Evolutionary conservation across 1,140 invertebrate species (phyloP), one percentile per base, ranked within the genome.

Genomic region (Philotrypesis tridentata): DNA sequence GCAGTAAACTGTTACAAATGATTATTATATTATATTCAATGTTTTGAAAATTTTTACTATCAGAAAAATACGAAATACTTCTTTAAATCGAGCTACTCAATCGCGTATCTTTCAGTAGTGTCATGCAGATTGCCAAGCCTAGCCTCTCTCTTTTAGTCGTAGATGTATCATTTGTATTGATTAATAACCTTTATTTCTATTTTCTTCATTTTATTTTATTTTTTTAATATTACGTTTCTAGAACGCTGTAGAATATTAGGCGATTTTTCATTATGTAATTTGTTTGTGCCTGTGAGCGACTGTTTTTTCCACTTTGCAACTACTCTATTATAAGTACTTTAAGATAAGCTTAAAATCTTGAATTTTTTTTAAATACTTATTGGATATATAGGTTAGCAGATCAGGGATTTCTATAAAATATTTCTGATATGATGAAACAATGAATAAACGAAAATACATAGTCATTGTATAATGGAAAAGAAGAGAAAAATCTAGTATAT

Each of bases 141-240:
- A 82, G 33, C 72, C 48, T 37, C 40, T 84, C 68, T 86, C 83
- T 82, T 85, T 83, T 83, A 67, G 85, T 60, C 5, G 78, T 83
- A 79, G 79, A 81, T 48, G 27, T 85, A 86, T 68, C 67, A 85
- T 77, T 55, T 85, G 71, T 85, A 73, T 63, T 29, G 65, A 78
- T 72, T 43, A 63, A 21, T 78, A 65, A 72, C 65, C 75, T 78
- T 65, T 65, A n/a, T n/a, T 82, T 78, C 74, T 82, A 72, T 61
- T 63, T 37, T 63, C 74, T 82, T 77, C 4, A 60, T 55, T 81
- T 67, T 55, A n/a, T 48, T 4, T 17, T 48, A 48, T 48, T 55
- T 55, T 21, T 55, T 7, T 55, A 4, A 6, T 33, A 17, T 82
- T 73, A 48, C 63, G 1, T 60, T 33, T 77, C 63, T 82, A 29